A percentile compares a stretch with the other conserved stretches of the same genome.
Evolutionary conservation across 2,888 invertebrate genomes (phyloP).

Genomic region (Magallana nippona): DNA sequence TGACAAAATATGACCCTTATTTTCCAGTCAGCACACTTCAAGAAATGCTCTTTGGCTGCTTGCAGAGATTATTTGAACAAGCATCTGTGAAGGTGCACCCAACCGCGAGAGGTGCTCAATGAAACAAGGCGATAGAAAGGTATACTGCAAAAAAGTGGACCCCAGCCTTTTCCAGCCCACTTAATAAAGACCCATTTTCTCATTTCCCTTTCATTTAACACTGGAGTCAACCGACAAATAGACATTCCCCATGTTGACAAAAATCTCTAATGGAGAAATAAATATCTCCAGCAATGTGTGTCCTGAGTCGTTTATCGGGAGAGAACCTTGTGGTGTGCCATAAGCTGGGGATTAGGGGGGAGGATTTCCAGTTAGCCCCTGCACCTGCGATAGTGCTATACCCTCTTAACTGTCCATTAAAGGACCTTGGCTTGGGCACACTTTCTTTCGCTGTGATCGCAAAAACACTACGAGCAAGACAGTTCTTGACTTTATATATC

Average conservation of each 20-base stretch:
- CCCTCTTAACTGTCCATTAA: conserved; percentile 29
- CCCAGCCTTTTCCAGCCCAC: conserved; percentile 21
- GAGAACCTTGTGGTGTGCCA: conserved; percentile 13
- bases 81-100: conserved; percentile 16
- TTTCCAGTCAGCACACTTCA: conserved; percentile 11
- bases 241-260: conserved; percentile 1
- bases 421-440: not conserved
- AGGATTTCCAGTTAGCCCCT: conserved; percentile 30
- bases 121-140: conserved; percentile 18
- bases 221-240: not conserved
- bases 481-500: not conserved
- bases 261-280: conserved; percentile 1
- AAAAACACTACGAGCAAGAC: not conserved
- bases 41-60: conserved; percentile 7
- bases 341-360: not conserved
- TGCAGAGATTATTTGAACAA: conserved; percentile 20
- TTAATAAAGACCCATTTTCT: conserved; percentile 20
- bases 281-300: conserved; percentile 16
- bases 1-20: conserved; percentile 17
- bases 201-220: conserved; percentile 18
- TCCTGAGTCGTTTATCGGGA: not conserved
- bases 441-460: not conserved
- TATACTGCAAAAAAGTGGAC: not conserved
- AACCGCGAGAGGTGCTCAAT: conserved; percentile 2
- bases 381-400: conserved; percentile 19